Percentiles rank a stretch among this genome's conserved stretches.
These are phyloP conservation scores for Cyprinella venusta DNA, from an alignment of 2,797 vertebrate species.

Conservation along the genomic window DNA sequence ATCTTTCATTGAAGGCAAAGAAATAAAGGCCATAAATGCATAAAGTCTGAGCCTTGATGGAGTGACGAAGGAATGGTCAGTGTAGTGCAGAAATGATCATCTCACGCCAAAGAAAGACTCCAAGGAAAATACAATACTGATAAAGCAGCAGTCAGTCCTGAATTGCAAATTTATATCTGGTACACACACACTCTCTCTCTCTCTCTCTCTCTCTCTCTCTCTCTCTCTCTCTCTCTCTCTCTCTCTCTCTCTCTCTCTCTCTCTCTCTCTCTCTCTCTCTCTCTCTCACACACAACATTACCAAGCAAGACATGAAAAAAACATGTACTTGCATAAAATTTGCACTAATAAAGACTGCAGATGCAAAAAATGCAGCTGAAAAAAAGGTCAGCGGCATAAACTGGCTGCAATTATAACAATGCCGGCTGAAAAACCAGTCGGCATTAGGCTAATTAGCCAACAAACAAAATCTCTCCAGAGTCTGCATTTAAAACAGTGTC, in stretches of 20 bases:
- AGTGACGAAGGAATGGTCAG: slow-evolving; percentile 45
- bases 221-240: slow-evolving; percentile 18
- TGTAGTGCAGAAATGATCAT: slow-evolving; percentile 54
- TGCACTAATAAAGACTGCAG: slow-evolving; percentile 53
- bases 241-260: background rate
- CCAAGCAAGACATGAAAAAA: slow-evolving; percentile 58
- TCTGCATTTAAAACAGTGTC: slow-evolving; percentile 52
- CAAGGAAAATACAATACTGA: slow-evolving; percentile 51
- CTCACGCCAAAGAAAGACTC: slow-evolving; percentile 47
- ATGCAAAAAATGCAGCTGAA: slow-evolving; percentile 50
- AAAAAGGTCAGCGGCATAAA: slow-evolving; percentile 53
- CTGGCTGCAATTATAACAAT: slow-evolving; percentile 53
- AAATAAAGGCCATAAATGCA: slow-evolving; percentile 43
- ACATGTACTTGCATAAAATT: slow-evolving; percentile 52
- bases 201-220: too few relatives aligned
- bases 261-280: background rate
- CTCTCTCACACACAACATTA: slow-evolving; percentile 14
- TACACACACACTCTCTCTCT: background rate
- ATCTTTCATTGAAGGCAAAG: slow-evolving; percentile 47
- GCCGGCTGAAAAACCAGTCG: slow-evolving; percentile 38
- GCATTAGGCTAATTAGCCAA: slow-evolving; percentile 47
- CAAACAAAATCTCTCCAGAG: slow-evolving; percentile 53
- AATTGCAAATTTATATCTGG: slow-evolving; percentile 50
- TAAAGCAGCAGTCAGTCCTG: slow-evolving; percentile 46
- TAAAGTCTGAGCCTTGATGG: slow-evolving; percentile 30